phyloP scores from a whole-genome alignment of 2,113 vertebrate genomes.

The Ellobius talpinus region DNA sequence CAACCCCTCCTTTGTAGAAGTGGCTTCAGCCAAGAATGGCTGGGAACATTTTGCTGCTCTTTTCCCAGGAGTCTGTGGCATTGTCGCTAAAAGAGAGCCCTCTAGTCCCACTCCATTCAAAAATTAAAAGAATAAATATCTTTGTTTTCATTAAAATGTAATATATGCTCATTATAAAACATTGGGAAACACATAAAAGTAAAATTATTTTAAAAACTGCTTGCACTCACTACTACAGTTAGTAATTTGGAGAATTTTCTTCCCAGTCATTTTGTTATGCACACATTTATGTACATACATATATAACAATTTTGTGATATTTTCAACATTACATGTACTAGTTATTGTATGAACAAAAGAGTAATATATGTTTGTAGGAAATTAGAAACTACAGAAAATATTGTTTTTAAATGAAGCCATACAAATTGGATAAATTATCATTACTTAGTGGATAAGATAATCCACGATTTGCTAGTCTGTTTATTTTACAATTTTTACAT shows the following conservation, averaged over 20 bases:
- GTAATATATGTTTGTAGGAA: background rate
- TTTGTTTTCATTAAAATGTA: constrained; percentile 14
- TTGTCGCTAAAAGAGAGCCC: background rate
- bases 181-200: background rate
- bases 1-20: background rate
- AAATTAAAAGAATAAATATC: constrained; percentile 6
- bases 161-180: constrained; percentile 7
- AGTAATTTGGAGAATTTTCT: background rate
- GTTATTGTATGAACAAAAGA: background rate
- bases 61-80: background rate
- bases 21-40: background rate
- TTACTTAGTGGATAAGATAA: background rate
- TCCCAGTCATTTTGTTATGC: background rate
- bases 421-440: background rate
- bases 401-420: background rate
- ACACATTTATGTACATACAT: background rate
- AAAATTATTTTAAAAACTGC: background rate
- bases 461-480: background rate
- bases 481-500: background rate
- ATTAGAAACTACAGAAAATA: background rate
- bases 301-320: background rate
- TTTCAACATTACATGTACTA: background rate
- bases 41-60: background rate
- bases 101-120: background rate
- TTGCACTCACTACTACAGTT: background rate